These are phyloP conservation scores for Athripsodes cinereus DNA, from an alignment of 2,888 invertebrate genomes.

Conservation along the genomic window DNA sequence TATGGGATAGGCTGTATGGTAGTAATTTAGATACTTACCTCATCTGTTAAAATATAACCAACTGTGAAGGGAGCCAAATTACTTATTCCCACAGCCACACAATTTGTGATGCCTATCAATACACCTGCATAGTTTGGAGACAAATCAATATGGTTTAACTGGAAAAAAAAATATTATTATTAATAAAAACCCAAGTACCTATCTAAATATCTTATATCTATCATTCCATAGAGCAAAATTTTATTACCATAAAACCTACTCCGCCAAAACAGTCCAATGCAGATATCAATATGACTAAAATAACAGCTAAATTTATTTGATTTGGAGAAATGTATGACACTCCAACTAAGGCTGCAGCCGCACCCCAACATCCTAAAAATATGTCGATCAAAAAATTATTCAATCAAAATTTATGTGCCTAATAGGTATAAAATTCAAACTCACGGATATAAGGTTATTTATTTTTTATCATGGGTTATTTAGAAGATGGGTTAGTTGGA, in stretches of 20 bases:
- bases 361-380: conserved; percentile 15
- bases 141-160: conserved; percentile 23
- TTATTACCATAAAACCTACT: background rate
- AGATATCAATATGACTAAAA: conserved; percentile 10
- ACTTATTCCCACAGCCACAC: conserved; percentile 6
- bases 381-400: too few species aligned
- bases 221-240: too few species aligned
- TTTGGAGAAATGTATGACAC: conserved; percentile 10
- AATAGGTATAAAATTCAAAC: too few species aligned
- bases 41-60: conserved; percentile 17
- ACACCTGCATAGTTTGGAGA: conserved; percentile 22
- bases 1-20: background rate
- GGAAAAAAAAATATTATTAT: conserved; percentile 6
- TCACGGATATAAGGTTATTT: too few species aligned
- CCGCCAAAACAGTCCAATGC: background rate
- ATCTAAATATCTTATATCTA: too few species aligned
- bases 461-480: too few species aligned
- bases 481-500: too few species aligned
- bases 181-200: too few species aligned
- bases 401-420: too few species aligned
- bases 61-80: conserved; percentile 12
- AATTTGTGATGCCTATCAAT: conserved; percentile 11
- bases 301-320: conserved; percentile 7
- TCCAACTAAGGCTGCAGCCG: conserved; percentile 5
- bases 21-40: conserved; percentile 13